A percentile compares a stretch with the other conserved stretches of the same genome.
These are phyloP conservation scores for Cecidostiba fungosa DNA, from an alignment of 2,888 invertebrate species.

Conservation along the genomic window DNA sequence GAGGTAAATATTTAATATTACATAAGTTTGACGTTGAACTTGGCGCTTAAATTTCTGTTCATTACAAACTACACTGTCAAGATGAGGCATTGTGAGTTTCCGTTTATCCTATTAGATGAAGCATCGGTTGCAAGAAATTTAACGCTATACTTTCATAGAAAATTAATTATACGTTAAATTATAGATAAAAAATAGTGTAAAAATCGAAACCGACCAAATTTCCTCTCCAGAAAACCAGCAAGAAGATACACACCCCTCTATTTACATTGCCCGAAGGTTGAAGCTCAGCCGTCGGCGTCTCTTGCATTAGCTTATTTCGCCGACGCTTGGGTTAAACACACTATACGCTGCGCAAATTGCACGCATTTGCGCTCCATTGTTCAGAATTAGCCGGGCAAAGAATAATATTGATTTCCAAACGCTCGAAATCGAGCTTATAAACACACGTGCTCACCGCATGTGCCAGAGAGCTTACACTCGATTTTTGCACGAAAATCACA, in stretches of 20 bases:
- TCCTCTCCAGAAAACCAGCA: not conserved
- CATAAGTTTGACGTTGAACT: no score
- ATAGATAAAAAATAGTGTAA: no score
- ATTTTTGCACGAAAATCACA: not conserved
- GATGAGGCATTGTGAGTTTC: no score
- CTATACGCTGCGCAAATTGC: not conserved
- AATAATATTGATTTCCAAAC: constrained; percentile 77
- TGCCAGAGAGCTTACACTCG: not conserved
- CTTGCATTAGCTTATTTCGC: constrained; percentile 1
- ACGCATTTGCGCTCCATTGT: constrained; percentile 61
- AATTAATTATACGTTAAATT: no score
- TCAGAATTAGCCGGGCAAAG: constrained; percentile 76
- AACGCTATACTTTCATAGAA: not conserved
- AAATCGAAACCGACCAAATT: not conserved
- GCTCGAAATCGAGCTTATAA: constrained; percentile 8
- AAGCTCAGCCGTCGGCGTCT: not conserved
- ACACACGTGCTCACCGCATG: constrained; percentile 37
- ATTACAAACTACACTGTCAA: no score
- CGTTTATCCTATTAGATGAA: no score
- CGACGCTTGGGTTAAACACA: not conserved
- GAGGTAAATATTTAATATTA: no score
- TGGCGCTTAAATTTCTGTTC: no score
- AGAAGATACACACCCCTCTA: not conserved
- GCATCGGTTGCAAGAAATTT: no score
- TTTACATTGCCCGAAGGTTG: not conserved